phyloP scores from a whole-genome alignment of 1,140 invertebrate species.

The Procambarus virginalis region DNA sequence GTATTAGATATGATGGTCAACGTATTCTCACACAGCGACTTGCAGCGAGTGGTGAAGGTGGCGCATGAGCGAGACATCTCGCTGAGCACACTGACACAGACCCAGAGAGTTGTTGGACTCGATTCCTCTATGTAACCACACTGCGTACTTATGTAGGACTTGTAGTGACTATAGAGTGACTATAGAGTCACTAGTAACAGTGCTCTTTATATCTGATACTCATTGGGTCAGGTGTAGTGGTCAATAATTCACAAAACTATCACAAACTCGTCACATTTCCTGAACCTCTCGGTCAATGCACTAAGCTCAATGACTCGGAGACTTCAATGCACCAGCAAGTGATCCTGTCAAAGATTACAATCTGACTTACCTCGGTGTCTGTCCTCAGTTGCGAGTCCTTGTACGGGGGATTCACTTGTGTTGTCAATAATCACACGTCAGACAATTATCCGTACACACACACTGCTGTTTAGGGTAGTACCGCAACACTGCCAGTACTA shows the following conservation, averaged over 20 bases:
- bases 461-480: constrained; percentile 20
- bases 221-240: not conserved
- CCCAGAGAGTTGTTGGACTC: not conserved
- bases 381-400: not conserved
- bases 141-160: not conserved
- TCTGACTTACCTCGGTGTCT: constrained; percentile 22
- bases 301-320: not conserved
- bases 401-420: constrained; percentile 14
- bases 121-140: not conserved
- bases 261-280: not conserved
- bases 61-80: not conserved
- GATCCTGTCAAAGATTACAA: not conserved
- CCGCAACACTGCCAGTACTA: constrained; percentile 41
- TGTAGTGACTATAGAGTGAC: not conserved
- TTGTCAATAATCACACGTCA: constrained; percentile 35
- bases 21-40: too few relatives aligned
- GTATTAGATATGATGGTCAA: too few relatives aligned
- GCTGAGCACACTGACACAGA: not conserved
- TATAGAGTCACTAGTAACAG: not conserved
- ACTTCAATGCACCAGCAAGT: constrained; percentile 49
- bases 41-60: too few relatives aligned
- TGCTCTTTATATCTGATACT: not conserved
- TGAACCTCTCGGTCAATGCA: constrained; percentile 18
- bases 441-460: constrained; percentile 35
- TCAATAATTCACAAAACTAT: not conserved